phyloP scores from a whole-genome alignment of 64 coral and sea anemone genomes.

The Cladopsammia gracilis region DNA sequence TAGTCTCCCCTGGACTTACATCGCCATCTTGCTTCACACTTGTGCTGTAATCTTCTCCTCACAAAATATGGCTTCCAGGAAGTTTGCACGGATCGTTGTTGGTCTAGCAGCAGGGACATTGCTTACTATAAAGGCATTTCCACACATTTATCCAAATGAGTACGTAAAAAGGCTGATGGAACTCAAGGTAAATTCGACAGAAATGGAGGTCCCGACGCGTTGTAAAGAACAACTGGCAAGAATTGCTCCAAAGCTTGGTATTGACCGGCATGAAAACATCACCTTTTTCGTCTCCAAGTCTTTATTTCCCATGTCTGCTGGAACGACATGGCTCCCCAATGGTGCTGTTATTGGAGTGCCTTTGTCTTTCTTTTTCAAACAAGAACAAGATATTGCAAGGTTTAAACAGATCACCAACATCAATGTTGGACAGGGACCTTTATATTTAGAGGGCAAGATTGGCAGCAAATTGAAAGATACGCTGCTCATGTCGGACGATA shows the following conservation, averaged over 20 bases:
- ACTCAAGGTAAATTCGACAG: slow-evolving; percentile 19
- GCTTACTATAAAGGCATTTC: slow-evolving; percentile 38
- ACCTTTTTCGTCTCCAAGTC: slow-evolving; percentile 89
- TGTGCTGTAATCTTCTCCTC: not conserved
- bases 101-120: slow-evolving; percentile 40
- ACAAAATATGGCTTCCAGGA: not conserved
- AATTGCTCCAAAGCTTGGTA: slow-evolving; percentile 69
- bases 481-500: slow-evolving; percentile 80
- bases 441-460: slow-evolving; percentile 74
- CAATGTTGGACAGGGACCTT: slow-evolving; percentile 61
- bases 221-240: slow-evolving; percentile 67
- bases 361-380: slow-evolving; percentile 84
- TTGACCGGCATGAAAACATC: slow-evolving; percentile 72
- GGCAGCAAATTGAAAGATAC: slow-evolving; percentile 79
- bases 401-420: slow-evolving; percentile 72
- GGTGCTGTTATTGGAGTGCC: slow-evolving; percentile 93
- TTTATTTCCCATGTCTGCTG: slow-evolving; percentile 80
- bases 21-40: not conserved
- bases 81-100: slow-evolving; percentile 4
- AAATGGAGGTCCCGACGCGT: slow-evolving; percentile 39
- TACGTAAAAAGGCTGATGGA: slow-evolving; percentile 42
- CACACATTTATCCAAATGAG: slow-evolving; percentile 57
- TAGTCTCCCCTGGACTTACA: not conserved
- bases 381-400: slow-evolving; percentile 72
- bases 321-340: slow-evolving; percentile 84